Percentiles rank a stretch among this genome's conserved stretches.
Evolutionary conservation across 2,113 vertebrate genomes (phyloP).

Genomic region (Cygnus buccinator): DNA sequence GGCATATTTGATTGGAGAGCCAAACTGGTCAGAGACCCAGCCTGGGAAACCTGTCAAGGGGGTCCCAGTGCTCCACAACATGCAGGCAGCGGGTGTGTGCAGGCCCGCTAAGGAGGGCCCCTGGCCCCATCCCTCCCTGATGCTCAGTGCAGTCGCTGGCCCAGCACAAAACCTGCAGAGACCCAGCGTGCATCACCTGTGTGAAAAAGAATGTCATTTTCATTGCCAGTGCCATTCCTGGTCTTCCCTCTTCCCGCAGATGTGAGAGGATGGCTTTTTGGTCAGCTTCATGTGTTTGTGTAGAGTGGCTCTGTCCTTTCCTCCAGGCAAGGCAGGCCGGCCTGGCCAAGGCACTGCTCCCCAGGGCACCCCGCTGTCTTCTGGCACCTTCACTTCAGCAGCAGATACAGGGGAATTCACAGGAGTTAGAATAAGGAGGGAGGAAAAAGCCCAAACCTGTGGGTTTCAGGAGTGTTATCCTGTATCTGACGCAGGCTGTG

Average conservation of each 20-base stretch:
- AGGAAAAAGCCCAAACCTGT: not conserved
- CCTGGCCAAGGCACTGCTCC: not conserved
- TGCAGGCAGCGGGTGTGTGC: not conserved
- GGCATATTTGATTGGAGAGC: not conserved
- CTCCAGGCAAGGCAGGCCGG: not conserved
- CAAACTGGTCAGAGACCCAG: not conserved
- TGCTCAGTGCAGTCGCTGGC: not conserved
- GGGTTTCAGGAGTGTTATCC: not conserved
- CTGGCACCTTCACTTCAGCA: not conserved
- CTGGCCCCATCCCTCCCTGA: rapidly evolving
- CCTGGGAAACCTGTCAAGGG: not conserved
- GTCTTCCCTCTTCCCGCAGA: not conserved
- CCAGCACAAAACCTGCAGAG: not conserved
- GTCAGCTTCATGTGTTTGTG: not conserved
- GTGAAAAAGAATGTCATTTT: rapidly evolving
- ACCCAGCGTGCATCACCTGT: not conserved
- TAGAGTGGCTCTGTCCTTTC: not conserved
- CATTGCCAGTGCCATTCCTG: not conserved
- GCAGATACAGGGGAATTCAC: not conserved
- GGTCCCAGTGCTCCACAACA: too few relatives aligned
- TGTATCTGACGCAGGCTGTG: not conserved
- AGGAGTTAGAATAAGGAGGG: not conserved
- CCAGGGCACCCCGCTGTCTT: not conserved
- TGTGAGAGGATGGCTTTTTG: not conserved
- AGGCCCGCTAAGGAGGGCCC: not conserved